Evolutionary conservation across 1,140 invertebrate species (phyloP).

Genomic region (Drosophila kikkawai): DNA sequence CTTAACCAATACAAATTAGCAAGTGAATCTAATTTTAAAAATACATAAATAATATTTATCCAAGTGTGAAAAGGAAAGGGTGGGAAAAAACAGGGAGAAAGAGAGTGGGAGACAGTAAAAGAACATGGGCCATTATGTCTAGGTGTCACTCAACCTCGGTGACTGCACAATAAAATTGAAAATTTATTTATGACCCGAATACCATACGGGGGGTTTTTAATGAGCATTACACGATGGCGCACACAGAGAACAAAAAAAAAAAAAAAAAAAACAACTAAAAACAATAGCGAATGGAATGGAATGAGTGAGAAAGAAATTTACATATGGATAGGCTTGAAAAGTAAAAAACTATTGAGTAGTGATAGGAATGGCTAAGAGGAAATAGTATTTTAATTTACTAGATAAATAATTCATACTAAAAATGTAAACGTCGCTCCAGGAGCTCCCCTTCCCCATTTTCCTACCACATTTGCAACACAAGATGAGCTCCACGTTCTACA

Average conservation of each 20-base stretch:
- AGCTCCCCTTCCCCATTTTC: not conserved
- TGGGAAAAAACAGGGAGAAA: not conserved
- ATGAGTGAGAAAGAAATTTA: not conserved
- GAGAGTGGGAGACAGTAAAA: not conserved
- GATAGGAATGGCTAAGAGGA: not conserved
- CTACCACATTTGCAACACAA: not conserved
- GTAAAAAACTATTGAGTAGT: not conserved
- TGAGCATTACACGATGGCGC: slow-evolving; percentile 2
- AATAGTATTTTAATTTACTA: not conserved
- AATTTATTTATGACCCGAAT: slow-evolving; percentile 28
- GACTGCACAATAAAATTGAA: slow-evolving; percentile 29
- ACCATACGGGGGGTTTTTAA: slow-evolving; percentile 16
- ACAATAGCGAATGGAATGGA: too few species aligned
- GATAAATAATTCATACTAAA: not conserved
- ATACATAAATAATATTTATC: slow-evolving; percentile 3
- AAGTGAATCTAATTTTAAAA: slow-evolving; percentile 11
- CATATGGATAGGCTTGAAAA: slow-evolving; percentile 15
- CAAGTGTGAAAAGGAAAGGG: not conserved
- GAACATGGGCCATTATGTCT: slow-evolving; percentile 2
- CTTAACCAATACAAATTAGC: slow-evolving; percentile 1
- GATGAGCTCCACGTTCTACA: slow-evolving; percentile 2
- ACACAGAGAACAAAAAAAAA: too few species aligned
- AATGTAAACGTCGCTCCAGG: not conserved
- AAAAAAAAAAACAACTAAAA: too few species aligned
- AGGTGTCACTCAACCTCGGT: slow-evolving; percentile 16